A percentile compares a stretch with the other conserved stretches of the same genome.
phyloP scores from a whole-genome alignment of 2,888 invertebrate genomes.

The Bedellia somnulentella region DNA sequence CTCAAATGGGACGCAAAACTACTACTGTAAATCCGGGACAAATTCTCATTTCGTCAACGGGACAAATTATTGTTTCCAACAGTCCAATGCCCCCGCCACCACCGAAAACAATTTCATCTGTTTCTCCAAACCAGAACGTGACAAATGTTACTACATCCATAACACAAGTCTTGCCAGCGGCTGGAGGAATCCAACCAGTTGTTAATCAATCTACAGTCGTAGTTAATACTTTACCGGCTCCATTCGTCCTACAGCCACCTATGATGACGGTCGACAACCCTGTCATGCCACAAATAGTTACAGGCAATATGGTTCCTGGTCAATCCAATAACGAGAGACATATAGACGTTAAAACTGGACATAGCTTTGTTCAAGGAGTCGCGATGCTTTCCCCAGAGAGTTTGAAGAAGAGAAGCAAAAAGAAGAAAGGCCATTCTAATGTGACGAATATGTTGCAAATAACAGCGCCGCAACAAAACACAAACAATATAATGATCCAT shows the following conservation, averaged over 20 bases:
- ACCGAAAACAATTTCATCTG: conserved; percentile 64
- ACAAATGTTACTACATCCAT: conserved; percentile 68
- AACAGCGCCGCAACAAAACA: conserved; percentile 66
- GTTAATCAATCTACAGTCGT: conserved; percentile 77
- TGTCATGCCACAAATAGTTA: conserved; percentile 68
- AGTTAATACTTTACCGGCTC: conserved; percentile 77
- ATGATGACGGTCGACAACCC: conserved; percentile 77
- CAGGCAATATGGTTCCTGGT: conserved; percentile 65
- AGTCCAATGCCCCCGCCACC: conserved; percentile 69
- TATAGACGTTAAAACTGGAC: conserved; percentile 54
- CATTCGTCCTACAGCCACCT: conserved; percentile 77
- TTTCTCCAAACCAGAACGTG: conserved; percentile 64
- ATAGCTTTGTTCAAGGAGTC: conserved; percentile 36
- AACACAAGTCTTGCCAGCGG: conserved; percentile 66
- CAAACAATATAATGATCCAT: conserved; percentile 64
- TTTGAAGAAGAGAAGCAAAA: conserved; percentile 67
- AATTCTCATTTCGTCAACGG: conserved; percentile 75
- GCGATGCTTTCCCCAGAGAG: conserved; percentile 71
- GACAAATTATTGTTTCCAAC: conserved; percentile 71
- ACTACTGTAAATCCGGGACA: conserved; percentile 58
- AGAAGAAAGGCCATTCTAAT: conserved; percentile 71
- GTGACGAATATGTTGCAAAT: conserved; percentile 73
- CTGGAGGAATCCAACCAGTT: conserved; percentile 67
- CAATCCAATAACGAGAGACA: conserved; percentile 50
- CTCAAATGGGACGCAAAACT: conserved; percentile 23